A percentile compares a stretch with the other conserved stretches of the same genome.
phyloP scores from a whole-genome alignment of 2,888 invertebrate genomes.

The Ophion ventricosus region DNA sequence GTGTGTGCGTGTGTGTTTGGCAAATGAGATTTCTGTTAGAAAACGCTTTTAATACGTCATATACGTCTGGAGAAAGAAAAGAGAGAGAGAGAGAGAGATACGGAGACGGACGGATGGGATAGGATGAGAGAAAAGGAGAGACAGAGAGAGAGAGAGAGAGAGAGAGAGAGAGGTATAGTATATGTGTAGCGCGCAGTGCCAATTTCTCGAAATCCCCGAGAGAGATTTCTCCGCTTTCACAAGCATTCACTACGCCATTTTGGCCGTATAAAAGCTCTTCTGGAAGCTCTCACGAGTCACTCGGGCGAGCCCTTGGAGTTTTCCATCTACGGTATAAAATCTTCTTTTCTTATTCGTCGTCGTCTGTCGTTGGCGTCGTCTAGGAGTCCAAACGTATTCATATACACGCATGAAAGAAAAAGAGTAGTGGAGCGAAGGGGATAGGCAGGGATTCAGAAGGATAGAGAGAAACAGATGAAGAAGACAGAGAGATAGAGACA shows the following conservation, averaged over 20 bases:
- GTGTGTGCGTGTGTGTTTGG: neutral
- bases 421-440: neutral
- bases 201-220: conserved; percentile 47
- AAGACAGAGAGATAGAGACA: neutral
- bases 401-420: conserved; percentile 37
- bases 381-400: conserved; percentile 40
- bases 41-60: conserved; percentile 19
- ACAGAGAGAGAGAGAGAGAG: conserved; percentile 15
- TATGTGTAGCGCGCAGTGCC: conserved; percentile 17
- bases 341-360: conserved; percentile 15
- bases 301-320: conserved; percentile 37
- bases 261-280: conserved; percentile 43
- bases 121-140: conserved; percentile 1
- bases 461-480: conserved; percentile 12
- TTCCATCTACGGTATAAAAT: conserved; percentile 30
- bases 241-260: conserved; percentile 40
- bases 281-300: conserved; percentile 27
- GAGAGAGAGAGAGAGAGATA: neutral
- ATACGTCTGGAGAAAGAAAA: neutral
- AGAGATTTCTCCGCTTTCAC: conserved; percentile 38
- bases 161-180: neutral
- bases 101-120: neutral
- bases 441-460: neutral
- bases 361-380: conserved; percentile 32
- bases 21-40: conserved; percentile 17